These are phyloP conservation scores for Psittacus erithacus DNA, from an alignment of 2,113 vertebrate species.

Conservation along the genomic window DNA sequence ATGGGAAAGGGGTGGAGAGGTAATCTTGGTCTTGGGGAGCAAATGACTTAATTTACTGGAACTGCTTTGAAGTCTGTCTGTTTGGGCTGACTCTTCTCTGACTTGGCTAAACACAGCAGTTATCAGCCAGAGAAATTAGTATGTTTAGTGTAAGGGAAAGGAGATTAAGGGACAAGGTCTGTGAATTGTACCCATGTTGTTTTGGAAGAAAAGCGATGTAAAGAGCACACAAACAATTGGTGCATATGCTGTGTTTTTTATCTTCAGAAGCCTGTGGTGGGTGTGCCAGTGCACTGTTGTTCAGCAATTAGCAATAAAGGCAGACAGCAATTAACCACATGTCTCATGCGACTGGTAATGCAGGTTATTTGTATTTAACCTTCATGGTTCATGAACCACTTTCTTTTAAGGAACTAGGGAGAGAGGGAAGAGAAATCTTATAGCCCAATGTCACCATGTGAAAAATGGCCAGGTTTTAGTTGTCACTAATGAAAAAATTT, in stretches of 20 bases:
- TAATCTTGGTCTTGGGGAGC: not conserved
- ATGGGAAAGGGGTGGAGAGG: not conserved
- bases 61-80: not conserved
- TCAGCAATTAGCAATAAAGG: constrained; percentile 48
- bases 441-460: not conserved
- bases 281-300: not conserved
- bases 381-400: constrained; percentile 28
- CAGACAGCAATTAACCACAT: constrained; percentile 59
- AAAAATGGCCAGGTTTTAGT: not conserved
- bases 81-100: not conserved
- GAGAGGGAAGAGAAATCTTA: not conserved
- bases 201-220: not conserved
- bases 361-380: constrained; percentile 50
- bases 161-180: not conserved
- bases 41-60: not conserved
- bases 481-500: not conserved
- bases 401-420: not conserved
- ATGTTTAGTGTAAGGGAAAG: not conserved
- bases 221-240: not conserved
- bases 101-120: not conserved
- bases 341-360: constrained; percentile 7
- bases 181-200: not conserved
- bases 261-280: constrained; percentile 7
- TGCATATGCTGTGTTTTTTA: constrained; percentile 22
- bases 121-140: not conserved